A percentile compares a stretch with the other conserved stretches of the same genome.
Conservation (phyloP, 2,113 vertebrate species). For the Forbesichthys papilliferus region DNA sequence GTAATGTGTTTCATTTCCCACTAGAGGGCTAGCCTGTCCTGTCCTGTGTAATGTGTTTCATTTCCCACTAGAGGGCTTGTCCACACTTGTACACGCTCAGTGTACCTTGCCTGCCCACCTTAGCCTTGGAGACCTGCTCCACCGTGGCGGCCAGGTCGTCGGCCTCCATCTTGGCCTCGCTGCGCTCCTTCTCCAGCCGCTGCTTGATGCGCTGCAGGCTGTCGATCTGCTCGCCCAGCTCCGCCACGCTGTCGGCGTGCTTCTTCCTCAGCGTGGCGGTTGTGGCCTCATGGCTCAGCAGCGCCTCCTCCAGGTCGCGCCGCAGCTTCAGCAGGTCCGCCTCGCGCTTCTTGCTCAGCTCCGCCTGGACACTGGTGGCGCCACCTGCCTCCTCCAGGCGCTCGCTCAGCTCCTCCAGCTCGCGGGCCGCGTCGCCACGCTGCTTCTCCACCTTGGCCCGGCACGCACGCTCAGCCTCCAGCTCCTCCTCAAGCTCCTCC, state of each 20-base stretch:
- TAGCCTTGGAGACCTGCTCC: constrained; percentile 86
- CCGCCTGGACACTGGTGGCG: constrained; percentile 80
- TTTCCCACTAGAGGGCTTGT: no score
- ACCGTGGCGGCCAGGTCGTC: constrained; percentile 86
- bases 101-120: constrained; percentile 72
- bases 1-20: no score
- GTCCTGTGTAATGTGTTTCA: no score
- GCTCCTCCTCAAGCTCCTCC: constrained; percentile 91
- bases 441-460: constrained; percentile 91
- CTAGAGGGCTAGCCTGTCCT: no score
- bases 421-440: constrained; percentile 82
- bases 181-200: constrained; percentile 92
- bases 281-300: constrained; percentile 83
- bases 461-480: constrained; percentile 85
- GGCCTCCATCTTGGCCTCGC: constrained; percentile 88
- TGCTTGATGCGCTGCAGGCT: constrained; percentile 89
- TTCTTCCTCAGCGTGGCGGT: constrained; percentile 84
- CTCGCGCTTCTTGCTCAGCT: constrained; percentile 89
- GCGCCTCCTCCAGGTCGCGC: constrained; percentile 89
- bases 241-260: constrained; percentile 81
- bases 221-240: constrained; percentile 90
- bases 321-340: constrained; percentile 83
- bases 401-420: constrained; percentile 91
- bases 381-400: constrained; percentile 89
- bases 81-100: no score